These are phyloP conservation scores for Stramonita haemastoma DNA, from an alignment of 2,888 invertebrate species.

Conservation along the genomic window DNA sequence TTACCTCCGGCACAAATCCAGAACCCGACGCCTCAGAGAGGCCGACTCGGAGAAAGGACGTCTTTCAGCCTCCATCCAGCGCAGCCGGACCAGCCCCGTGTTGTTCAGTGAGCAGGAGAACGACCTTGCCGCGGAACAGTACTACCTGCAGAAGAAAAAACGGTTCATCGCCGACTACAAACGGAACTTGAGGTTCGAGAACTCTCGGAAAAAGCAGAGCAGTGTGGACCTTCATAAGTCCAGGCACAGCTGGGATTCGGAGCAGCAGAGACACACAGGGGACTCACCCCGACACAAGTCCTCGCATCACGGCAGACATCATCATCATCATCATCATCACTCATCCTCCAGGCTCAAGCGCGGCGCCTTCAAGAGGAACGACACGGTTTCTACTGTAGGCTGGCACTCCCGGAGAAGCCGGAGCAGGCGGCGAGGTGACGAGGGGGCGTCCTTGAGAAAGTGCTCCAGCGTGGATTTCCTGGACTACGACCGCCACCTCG, in stretches of 20 bases:
- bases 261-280: not conserved
- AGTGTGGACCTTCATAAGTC: not conserved
- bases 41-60: not conserved
- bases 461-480: slow-evolving; percentile 28
- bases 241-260: not conserved
- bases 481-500: not conserved
- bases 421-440: not conserved
- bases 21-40: not conserved
- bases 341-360: slow-evolving; percentile 2
- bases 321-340: too few species aligned
- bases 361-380: not conserved
- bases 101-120: not conserved
- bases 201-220: not conserved
- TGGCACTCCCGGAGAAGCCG: not conserved
- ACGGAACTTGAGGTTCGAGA: not conserved
- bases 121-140: not conserved
- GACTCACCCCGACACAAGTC: not conserved
- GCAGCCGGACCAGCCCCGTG: slow-evolving; percentile 23
- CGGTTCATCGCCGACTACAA: not conserved
- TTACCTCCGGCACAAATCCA: slow-evolving; percentile 5
- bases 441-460: not conserved
- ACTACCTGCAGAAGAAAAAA: not conserved
- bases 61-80: not conserved
- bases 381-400: not conserved
- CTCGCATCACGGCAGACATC: not conserved